Evolutionary conservation across 2,113 vertebrate species (phyloP).

Genomic region (Syngnathoides biaculeatus): DNA sequence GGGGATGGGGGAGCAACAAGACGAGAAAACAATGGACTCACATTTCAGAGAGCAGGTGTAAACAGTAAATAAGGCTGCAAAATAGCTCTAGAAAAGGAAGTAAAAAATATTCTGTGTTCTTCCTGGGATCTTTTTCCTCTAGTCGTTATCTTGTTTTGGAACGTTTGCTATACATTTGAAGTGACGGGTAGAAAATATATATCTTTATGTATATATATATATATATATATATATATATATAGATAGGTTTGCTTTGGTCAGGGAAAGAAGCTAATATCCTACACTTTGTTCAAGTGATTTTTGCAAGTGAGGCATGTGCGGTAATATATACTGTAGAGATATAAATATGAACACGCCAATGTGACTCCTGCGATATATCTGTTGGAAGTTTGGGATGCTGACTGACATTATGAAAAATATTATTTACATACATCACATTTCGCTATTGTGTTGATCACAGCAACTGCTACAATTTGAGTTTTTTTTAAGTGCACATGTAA

Average conservation of each 20-base stretch:
- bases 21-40: constrained; percentile 37
- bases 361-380: constrained; percentile 35
- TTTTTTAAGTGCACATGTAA: constrained; percentile 15
- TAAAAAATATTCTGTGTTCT: constrained; percentile 57
- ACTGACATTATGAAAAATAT: constrained; percentile 52
- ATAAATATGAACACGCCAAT: constrained; percentile 16
- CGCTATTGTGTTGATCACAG: constrained; percentile 27
- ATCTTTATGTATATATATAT: constrained; percentile 23
- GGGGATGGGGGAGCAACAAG: rapidly evolving
- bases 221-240: too few species aligned
- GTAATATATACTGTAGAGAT: constrained; percentile 30
- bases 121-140: constrained; percentile 33
- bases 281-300: constrained; percentile 53
- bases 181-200: constrained; percentile 53
- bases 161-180: constrained; percentile 51
- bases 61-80: constrained; percentile 63
- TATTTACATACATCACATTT: constrained; percentile 48
- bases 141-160: constrained; percentile 34
- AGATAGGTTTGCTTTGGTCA: constrained; percentile 64
- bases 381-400: constrained; percentile 28
- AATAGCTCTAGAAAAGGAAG: constrained; percentile 54
- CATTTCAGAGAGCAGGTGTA: constrained; percentile 60
- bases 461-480: constrained; percentile 9
- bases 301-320: constrained; percentile 17
- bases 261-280: constrained; percentile 41